Evolutionary conservation across 2,888 invertebrate genomes (phyloP), one percentile per base, ranked within the genome.

Genomic region (Netelia fuscicornis): DNA sequence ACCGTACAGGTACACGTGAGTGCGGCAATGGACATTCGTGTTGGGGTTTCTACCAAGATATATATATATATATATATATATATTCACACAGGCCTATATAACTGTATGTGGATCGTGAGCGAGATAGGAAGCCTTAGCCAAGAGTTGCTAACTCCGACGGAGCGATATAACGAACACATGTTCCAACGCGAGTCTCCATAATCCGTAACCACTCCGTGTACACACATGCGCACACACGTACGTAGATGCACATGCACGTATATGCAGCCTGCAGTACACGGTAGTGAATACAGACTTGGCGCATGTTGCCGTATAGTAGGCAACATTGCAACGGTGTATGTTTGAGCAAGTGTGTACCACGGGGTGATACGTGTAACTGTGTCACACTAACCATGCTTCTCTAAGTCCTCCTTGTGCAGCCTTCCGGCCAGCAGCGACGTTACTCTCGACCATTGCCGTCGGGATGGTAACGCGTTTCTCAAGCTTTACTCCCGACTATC

Each of bases 91-190:
- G 30, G 5, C 2, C 0, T 30, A 30, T 30, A 30, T 30, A 30
- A 30, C 30, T 30, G 2, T 37, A 68, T 23, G 37, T 52, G 60
- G 83, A 17, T 86, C 44, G 67, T 11, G 17, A 30, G 86, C 64
- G 83, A 86, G 86, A 87, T 84, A 87, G 89, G 90, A 92, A 92
- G 89, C 90, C 92, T 90, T 91, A 91, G 90, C 89, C 91, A 90
- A 89, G 91, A 91, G 91, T 92, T 90, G 91, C 89, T 89, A 92
- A 91, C 92, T 91, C 90, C 86, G 89, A 67, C 83, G 56, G 88
- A 91, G 89, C 92, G 91, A 92, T 92, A 92, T 92, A 92, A 91
- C 91, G 92, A 92, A 93, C 92, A 93, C 92, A 92, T 93, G 93
- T 93, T 93, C 90, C 90, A 87, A 89, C 91, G 89, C 90, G 88